These are phyloP conservation scores for Syngnathus floridae DNA, from an alignment of 2,113 vertebrate species.

Conservation along the genomic window DNA sequence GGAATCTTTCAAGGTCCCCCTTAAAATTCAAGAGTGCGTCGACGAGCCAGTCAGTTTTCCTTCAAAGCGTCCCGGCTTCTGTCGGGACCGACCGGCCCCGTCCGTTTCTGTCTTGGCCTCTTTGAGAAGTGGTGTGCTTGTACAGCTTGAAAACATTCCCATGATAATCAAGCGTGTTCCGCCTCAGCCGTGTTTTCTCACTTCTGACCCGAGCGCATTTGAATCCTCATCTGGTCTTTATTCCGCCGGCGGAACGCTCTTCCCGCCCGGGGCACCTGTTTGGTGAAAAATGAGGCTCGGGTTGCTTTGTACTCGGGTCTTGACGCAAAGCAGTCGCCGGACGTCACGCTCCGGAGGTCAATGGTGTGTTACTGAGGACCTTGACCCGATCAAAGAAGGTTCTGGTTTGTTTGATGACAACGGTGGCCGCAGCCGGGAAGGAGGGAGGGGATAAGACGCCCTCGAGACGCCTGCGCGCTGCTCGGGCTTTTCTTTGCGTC, in stretches of 20 bases:
- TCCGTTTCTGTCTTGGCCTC: background rate
- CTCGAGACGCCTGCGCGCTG: slow-evolving; percentile 30
- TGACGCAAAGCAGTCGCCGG: slow-evolving; percentile 53
- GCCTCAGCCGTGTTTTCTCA: slow-evolving; percentile 7
- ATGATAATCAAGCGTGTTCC: slow-evolving; percentile 24
- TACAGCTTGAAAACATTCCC: slow-evolving; percentile 22
- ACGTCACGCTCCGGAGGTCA: slow-evolving; percentile 19
- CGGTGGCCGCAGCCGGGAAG: slow-evolving; percentile 11
- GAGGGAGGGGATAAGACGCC: slow-evolving; percentile 34
- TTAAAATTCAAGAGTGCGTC: no score
- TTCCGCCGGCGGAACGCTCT: slow-evolving; percentile 36
- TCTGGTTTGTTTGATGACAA: slow-evolving; percentile 32
- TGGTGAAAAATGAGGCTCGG: slow-evolving; percentile 39
- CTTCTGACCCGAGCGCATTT: slow-evolving; percentile 11
- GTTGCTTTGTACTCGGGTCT: slow-evolving; percentile 35
- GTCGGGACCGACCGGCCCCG: background rate
- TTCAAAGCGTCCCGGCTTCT: background rate
- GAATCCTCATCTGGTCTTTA: slow-evolving; percentile 40
- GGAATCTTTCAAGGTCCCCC: background rate
- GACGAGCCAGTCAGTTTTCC: background rate
- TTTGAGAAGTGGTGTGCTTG: slow-evolving; percentile 18
- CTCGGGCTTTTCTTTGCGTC: slow-evolving; percentile 15
- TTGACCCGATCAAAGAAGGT: slow-evolving; percentile 58
- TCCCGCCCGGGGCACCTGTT: slow-evolving; percentile 53
- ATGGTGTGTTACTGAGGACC: slow-evolving; percentile 17